These are phyloP conservation scores for Itoplectis maculator DNA, from an alignment of 2,888 invertebrate genomes.

Conservation along the genomic window DNA sequence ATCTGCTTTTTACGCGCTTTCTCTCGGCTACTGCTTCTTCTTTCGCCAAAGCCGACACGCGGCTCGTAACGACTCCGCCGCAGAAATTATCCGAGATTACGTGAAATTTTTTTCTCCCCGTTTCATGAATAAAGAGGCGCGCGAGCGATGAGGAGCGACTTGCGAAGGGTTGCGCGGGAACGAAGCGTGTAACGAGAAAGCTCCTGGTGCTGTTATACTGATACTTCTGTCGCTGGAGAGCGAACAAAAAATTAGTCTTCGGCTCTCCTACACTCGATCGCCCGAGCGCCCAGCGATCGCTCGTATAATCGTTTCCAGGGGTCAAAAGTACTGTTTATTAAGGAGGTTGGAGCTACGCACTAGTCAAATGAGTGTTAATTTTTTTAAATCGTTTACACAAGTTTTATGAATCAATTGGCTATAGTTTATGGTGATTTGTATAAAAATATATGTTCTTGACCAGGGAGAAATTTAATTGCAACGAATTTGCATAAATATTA, in stretches of 20 bases:
- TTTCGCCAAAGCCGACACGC: not conserved
- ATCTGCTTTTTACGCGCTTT: conserved; percentile 71
- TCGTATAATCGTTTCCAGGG: conserved; percentile 54
- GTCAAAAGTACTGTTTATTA: conserved; percentile 25
- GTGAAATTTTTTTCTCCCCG: conserved; percentile 66
- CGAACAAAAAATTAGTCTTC: conserved; percentile 18
- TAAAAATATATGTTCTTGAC: too few species aligned
- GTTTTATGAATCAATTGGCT: too few species aligned
- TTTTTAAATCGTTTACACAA: too few species aligned
- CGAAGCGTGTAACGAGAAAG: not conserved
- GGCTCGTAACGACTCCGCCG: conserved; percentile 54
- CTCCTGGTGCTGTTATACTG: too few species aligned
- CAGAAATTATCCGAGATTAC: conserved; percentile 68
- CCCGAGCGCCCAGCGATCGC: conserved; percentile 46
- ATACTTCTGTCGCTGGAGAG: too few species aligned
- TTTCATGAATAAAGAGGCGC: conserved; percentile 59
- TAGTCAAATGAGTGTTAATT: too few species aligned
- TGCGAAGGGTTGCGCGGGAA: conserved; percentile 22
- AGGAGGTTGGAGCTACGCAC: too few species aligned
- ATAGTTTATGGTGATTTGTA: too few species aligned
- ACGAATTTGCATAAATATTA: too few species aligned
- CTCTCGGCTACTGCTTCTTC: not conserved
- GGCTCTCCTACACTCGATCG: conserved; percentile 44
- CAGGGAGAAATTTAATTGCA: too few species aligned
- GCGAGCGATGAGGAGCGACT: conserved; percentile 4